Evolutionary conservation across 23 tunicate genomes (phyloP).

Genomic region (Ascidia mentula): DNA sequence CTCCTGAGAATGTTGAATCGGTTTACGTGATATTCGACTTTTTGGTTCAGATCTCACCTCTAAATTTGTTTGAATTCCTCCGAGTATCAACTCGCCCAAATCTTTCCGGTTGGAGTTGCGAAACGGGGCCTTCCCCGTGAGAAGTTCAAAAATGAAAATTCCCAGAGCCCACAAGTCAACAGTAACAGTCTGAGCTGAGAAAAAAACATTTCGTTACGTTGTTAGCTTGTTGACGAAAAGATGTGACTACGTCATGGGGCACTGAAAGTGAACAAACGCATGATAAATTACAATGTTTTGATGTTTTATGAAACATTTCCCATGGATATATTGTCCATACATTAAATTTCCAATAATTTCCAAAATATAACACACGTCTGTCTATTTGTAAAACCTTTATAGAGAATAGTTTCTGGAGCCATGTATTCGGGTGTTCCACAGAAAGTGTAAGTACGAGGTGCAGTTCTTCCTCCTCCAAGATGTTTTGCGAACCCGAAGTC

Average conservation of each 20-base stretch:
- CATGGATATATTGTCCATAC: too few species aligned
- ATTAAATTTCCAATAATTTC: too few species aligned
- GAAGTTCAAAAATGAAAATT: slow-evolving; percentile 43
- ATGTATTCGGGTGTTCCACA: slow-evolving; percentile 95
- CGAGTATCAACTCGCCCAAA: slow-evolving; percentile 18
- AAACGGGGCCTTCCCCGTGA: slow-evolving; percentile 49
- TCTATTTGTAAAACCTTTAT: slow-evolving; percentile 53
- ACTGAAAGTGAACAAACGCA: too few species aligned
- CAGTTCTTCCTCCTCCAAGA: slow-evolving; percentile 27
- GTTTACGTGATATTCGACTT: too few species aligned
- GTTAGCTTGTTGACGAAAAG: too few species aligned
- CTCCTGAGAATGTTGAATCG: slow-evolving; percentile 24
- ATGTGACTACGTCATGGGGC: too few species aligned
- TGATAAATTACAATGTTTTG: too few species aligned
- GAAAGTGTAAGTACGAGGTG: slow-evolving; percentile 60
- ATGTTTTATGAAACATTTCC: too few species aligned
- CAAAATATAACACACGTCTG: too few species aligned
- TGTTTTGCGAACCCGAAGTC: slow-evolving; percentile 93
- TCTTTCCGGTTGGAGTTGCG: slow-evolving; percentile 39
- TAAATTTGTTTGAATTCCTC: slow-evolving; percentile 35
- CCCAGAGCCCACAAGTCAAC: slow-evolving; percentile 71
- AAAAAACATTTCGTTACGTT: slow-evolving; percentile 12
- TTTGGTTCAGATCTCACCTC: slow-evolving; percentile 14
- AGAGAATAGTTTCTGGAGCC: slow-evolving; percentile 75
- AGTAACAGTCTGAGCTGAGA: slow-evolving; percentile 40